phyloP scores from a whole-genome alignment of 2,113 vertebrate species.

The Eonycteris spelaea region DNA sequence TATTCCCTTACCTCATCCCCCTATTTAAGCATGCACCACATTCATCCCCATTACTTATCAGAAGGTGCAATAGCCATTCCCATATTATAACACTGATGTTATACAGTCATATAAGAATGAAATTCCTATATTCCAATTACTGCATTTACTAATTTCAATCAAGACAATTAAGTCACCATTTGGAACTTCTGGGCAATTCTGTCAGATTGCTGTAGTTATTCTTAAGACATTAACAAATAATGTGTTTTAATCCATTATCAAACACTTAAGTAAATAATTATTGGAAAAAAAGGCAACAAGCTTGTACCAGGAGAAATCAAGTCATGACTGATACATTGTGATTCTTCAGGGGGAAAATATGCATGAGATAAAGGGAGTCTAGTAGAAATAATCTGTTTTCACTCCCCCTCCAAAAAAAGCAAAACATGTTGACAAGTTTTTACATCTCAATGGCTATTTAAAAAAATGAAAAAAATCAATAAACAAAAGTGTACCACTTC shows the following conservation, averaged over 20 bases:
- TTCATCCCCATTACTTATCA: not conserved
- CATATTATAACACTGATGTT: not conserved
- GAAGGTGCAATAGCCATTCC: not conserved
- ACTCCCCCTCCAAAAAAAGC: not conserved
- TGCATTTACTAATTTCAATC: slow-evolving; percentile 7
- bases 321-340: not conserved
- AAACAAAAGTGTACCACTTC: not conserved
- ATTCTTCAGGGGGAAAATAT: not conserved
- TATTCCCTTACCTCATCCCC: not conserved
- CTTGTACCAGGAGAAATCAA: not conserved
- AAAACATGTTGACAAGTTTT: not conserved
- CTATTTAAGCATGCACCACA: not conserved
- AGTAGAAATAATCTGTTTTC: not conserved
- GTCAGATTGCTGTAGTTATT: not conserved
- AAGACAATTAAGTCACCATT: not conserved
- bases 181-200: not conserved
- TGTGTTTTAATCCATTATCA: not conserved
- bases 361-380: not conserved
- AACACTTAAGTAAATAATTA: not conserved
- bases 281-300: not conserved
- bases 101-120: not conserved
- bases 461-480: not conserved
- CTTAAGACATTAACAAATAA: not conserved
- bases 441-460: not conserved
- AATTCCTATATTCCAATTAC: not conserved